Evolutionary conservation across 2,797 vertebrate genomes (phyloP).

Genomic region (Scolopax rusticola): DNA sequence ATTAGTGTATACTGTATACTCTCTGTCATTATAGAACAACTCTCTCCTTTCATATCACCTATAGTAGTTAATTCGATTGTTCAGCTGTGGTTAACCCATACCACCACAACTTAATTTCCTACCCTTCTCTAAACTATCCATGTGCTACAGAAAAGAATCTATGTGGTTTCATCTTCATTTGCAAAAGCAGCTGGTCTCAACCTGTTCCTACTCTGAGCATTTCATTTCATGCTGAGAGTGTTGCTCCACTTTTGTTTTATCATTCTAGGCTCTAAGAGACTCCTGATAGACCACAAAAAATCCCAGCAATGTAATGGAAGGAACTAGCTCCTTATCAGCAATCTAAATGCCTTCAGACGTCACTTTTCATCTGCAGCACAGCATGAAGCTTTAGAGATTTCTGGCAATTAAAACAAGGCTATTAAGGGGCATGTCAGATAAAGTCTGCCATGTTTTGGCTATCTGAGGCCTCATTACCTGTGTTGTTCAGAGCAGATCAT

Average conservation of each 20-base stretch:
- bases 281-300: slow-evolving; percentile 8
- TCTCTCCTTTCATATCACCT: slow-evolving; percentile 22
- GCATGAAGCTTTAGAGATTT: neutral
- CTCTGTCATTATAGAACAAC: slow-evolving; percentile 30
- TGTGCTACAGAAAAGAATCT: neutral
- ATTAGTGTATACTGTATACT: neutral
- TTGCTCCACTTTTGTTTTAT: slow-evolving; percentile 16
- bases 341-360: neutral
- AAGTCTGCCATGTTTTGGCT: neutral
- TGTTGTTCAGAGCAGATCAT: neutral
- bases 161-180: neutral
- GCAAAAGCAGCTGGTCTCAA: slow-evolving; percentile 41
- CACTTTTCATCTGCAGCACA: neutral
- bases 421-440: neutral
- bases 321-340: slow-evolving; percentile 5
- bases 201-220: neutral
- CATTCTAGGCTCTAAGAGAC: slow-evolving; percentile 1
- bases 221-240: slow-evolving; percentile 20
- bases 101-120: neutral
- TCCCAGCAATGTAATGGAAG: slow-evolving; percentile 21
- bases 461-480: slow-evolving; percentile 19
- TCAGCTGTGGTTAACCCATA: neutral
- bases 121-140: neutral
- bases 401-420: slow-evolving; percentile 41
- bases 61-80: neutral